Evolutionary conservation across 2,797 vertebrate species (phyloP).

Genomic region (Esox masquinongy): DNA sequence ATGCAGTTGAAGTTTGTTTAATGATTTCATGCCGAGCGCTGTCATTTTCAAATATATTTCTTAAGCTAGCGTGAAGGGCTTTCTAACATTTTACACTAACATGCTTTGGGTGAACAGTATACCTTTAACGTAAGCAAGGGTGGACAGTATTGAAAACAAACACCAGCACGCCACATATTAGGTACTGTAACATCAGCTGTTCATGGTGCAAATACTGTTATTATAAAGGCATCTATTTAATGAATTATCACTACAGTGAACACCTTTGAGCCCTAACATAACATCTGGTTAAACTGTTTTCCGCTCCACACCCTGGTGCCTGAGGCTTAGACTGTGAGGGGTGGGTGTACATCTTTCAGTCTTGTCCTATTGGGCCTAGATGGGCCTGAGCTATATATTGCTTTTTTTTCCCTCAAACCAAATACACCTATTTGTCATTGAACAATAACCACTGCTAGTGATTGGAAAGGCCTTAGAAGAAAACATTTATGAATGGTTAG

Average conservation of each 20-base stretch:
- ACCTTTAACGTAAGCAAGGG: constrained; percentile 2
- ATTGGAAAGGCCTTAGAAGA: neutral
- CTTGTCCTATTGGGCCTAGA: neutral
- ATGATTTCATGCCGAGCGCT: neutral
- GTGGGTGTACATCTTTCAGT: neutral
- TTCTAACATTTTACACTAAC: neutral
- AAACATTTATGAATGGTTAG: constrained; percentile 1
- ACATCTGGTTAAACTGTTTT: neutral
- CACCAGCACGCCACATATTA: constrained; percentile 3
- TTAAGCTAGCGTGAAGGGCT: neutral
- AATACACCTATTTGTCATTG: constrained; percentile 1
- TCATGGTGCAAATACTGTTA: neutral
- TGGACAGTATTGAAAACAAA: neutral
- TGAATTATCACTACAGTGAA: neutral
- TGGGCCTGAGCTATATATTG: neutral
- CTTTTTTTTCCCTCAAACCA: constrained; percentile 10
- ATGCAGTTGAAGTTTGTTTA: constrained; percentile 3
- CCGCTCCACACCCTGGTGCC: neutral
- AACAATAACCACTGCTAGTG: constrained; percentile 2
- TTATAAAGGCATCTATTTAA: neutral
- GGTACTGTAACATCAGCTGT: neutral
- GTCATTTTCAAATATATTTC: neutral
- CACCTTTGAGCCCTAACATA: neutral
- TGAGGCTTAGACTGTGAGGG: neutral
- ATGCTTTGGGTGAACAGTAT: neutral